These are phyloP conservation scores for Hystrix cristata DNA, from an alignment of 2,113 vertebrate genomes.

Conservation along the genomic window DNA sequence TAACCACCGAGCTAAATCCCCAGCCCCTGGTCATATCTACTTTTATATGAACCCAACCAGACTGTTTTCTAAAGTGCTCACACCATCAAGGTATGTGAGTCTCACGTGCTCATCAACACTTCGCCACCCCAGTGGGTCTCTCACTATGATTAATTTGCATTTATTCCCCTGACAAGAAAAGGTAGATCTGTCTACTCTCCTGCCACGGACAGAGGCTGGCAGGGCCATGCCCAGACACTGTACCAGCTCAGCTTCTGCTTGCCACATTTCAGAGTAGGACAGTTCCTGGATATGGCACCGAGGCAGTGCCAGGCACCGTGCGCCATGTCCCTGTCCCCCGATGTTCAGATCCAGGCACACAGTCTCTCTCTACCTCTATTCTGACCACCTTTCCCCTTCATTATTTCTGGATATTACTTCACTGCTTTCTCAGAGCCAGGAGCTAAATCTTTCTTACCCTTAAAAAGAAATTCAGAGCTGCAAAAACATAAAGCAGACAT, in stretches of 20 bases:
- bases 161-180: neutral
- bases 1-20: too few species aligned
- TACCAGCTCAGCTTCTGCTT: neutral
- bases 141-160: neutral
- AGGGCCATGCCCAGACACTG: neutral
- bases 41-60: neutral
- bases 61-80: neutral
- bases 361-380: neutral
- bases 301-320: neutral
- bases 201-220: neutral
- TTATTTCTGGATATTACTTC: conserved; percentile 2
- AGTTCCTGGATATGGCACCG: neutral
- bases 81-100: neutral
- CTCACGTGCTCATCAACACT: neutral
- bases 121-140: neutral
- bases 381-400: neutral
- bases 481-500: neutral
- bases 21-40: neutral
- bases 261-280: neutral
- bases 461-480: conserved; percentile 29
- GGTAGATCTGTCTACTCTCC: neutral
- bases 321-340: neutral
- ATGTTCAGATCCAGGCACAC: neutral
- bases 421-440: neutral
- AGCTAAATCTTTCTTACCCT: neutral